A percentile compares a stretch with the other conserved stretches of the same genome.
These are phyloP conservation scores for Drosophila nigricruria DNA, from an alignment of 2,888 invertebrate species.

Conservation along the genomic window DNA sequence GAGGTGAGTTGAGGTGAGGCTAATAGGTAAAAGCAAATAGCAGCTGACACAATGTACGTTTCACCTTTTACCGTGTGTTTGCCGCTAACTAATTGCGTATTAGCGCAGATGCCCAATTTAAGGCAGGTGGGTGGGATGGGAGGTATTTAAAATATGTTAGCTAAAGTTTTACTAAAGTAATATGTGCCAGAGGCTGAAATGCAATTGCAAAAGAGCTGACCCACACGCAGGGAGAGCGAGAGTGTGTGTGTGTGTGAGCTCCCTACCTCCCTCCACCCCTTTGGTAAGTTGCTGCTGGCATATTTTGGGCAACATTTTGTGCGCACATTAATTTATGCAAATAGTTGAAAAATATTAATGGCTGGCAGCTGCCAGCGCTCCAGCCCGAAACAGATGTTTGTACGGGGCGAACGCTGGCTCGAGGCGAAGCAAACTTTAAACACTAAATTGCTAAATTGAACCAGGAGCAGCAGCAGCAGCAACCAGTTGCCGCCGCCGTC, in stretches of 20 bases:
- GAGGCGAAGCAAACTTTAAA: conserved; percentile 14
- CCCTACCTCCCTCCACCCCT: not conserved
- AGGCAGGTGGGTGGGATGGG: not conserved
- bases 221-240: not conserved
- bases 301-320: conserved; percentile 75
- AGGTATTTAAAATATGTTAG: conserved; percentile 51
- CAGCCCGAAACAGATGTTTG: not conserved
- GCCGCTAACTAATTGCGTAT: conserved; percentile 53
- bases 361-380: conserved; percentile 55
- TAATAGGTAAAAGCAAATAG: conserved; percentile 7
- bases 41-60: conserved; percentile 41
- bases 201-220: conserved; percentile 63
- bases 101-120: conserved; percentile 32
- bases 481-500: conserved; percentile 39
- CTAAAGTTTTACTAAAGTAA: conserved; percentile 49
- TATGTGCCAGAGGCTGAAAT: conserved; percentile 52
- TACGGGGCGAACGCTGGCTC: not conserved
- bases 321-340: conserved; percentile 78
- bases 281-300: conserved; percentile 41
- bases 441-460: conserved; percentile 54
- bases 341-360: conserved; percentile 80
- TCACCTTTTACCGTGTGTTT: conserved; percentile 35
- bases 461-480: conserved; percentile 28
- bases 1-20: not conserved
- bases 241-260: not conserved